Percentiles rank a stretch among this genome's conserved stretches.
phyloP scores from a whole-genome alignment of 1,140 invertebrate genomes.

The Macrotrachela quadricornifera region DNA sequence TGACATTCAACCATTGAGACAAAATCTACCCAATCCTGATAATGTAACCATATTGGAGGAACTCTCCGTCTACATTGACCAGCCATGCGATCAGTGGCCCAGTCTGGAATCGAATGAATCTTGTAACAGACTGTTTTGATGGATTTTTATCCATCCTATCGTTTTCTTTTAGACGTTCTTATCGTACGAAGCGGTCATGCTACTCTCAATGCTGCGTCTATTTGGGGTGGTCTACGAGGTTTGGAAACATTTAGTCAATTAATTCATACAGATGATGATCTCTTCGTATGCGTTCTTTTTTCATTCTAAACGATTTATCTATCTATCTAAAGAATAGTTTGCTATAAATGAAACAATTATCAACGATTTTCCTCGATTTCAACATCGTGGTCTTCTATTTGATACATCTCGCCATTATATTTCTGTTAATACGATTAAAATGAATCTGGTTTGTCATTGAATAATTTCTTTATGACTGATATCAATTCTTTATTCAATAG shows the following conservation, averaged over 20 bases:
- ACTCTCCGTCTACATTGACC: slow-evolving; percentile 5
- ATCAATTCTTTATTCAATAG: neutral
- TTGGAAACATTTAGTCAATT: no score
- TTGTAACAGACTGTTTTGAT: slow-evolving; percentile 15
- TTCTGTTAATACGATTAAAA: slow-evolving; percentile 26
- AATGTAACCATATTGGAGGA: neutral
- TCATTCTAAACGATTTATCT: neutral
- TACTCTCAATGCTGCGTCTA: slow-evolving; percentile 7
- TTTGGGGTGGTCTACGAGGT: no score
- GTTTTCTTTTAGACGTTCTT: no score
- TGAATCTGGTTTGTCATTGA: slow-evolving; percentile 24
- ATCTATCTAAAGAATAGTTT: slow-evolving; percentile 13
- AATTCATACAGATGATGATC: no score
- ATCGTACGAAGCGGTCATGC: slow-evolving; percentile 1
- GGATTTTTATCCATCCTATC: neutral
- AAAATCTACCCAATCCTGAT: neutral
- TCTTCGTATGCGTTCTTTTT: neutral
- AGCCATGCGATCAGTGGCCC: slow-evolving; percentile 12
- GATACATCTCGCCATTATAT: slow-evolving; percentile 63
- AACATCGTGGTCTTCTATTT: slow-evolving; percentile 50
- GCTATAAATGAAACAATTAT: slow-evolving; percentile 18
- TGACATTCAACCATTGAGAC: no score
- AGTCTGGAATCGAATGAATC: slow-evolving; percentile 17
- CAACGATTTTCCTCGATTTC: slow-evolving; percentile 34
- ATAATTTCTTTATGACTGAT: neutral